Evolutionary conservation across 2,797 vertebrate genomes (phyloP).

Genomic region (Lacerta viridis): DNA sequence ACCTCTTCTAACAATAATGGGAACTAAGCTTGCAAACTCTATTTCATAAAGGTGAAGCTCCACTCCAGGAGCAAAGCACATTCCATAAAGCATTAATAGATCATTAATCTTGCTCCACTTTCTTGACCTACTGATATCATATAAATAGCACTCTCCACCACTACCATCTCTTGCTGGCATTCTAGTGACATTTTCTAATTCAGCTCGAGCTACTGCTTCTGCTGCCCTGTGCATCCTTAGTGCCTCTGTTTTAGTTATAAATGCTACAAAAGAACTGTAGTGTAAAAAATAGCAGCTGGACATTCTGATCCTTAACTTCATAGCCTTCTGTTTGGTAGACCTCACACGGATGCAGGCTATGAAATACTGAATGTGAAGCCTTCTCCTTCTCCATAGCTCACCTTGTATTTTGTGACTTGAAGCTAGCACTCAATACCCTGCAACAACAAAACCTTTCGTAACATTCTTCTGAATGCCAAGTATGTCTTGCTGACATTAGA

Average conservation of each 20-base stretch:
- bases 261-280: constrained; percentile 3
- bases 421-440: neutral
- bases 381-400: neutral
- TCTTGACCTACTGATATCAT: constrained; percentile 42
- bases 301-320: constrained; percentile 32
- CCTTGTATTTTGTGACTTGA: neutral
- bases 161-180: fast-evolving
- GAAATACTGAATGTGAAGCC: constrained; percentile 18
- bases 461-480: neutral
- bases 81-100: constrained; percentile 53
- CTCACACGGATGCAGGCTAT: neutral
- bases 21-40: constrained; percentile 52
- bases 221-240: constrained; percentile 23
- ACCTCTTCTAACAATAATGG: constrained; percentile 28
- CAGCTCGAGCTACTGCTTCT: constrained; percentile 23
- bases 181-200: constrained; percentile 33
- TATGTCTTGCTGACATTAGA: neutral
- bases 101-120: constrained; percentile 57
- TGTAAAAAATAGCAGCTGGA: constrained; percentile 23
- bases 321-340: constrained; percentile 6
- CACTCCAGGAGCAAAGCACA: neutral
- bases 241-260: constrained; percentile 38
- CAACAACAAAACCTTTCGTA: neutral
- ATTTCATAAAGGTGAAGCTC: constrained; percentile 43
- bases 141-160: constrained; percentile 29